Evolutionary conservation across 2,113 vertebrate genomes (phyloP).

Genomic region (Acinonyx jubatus): DNA sequence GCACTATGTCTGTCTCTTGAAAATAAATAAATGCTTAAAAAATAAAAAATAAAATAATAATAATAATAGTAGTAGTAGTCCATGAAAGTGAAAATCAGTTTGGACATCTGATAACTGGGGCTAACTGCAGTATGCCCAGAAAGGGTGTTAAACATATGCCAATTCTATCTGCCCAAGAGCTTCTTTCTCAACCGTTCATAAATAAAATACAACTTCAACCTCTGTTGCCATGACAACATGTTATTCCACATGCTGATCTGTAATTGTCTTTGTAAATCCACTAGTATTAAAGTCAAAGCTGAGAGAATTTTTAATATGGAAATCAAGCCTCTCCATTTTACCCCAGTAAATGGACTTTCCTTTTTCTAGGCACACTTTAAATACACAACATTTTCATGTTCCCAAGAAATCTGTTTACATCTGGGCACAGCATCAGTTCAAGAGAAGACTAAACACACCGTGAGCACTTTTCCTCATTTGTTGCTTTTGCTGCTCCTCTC

Average conservation of each 20-base stretch:
- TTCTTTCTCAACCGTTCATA: not conserved
- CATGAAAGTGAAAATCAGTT: not conserved
- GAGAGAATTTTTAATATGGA: not conserved
- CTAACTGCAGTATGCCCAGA: not conserved
- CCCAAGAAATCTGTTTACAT: not conserved
- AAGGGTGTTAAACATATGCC: not conserved
- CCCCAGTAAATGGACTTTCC: not conserved
- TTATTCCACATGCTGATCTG: not conserved
- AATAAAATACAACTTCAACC: not conserved
- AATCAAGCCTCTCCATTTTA: conserved; percentile 34
- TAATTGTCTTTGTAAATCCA: not conserved
- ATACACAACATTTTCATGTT: not conserved
- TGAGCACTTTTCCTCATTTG: not conserved
- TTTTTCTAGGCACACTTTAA: not conserved
- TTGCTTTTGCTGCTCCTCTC: not conserved
- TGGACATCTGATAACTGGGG: not conserved
- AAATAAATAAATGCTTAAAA: too few relatives aligned
- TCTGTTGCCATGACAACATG: not conserved
- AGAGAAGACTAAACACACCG: not conserved
- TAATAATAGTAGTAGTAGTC: not conserved
- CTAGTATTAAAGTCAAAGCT: conserved; percentile 1
- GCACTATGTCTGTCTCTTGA: too few relatives aligned
- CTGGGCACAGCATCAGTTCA: not conserved
- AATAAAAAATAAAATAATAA: too few relatives aligned
- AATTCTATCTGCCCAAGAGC: not conserved